Percentiles rank a stretch among this genome's conserved stretches.
Evolutionary conservation across 37 sponge, comb jelly and placozoan species (phyloP).

Genomic region (Petrosia ficiformis): DNA sequence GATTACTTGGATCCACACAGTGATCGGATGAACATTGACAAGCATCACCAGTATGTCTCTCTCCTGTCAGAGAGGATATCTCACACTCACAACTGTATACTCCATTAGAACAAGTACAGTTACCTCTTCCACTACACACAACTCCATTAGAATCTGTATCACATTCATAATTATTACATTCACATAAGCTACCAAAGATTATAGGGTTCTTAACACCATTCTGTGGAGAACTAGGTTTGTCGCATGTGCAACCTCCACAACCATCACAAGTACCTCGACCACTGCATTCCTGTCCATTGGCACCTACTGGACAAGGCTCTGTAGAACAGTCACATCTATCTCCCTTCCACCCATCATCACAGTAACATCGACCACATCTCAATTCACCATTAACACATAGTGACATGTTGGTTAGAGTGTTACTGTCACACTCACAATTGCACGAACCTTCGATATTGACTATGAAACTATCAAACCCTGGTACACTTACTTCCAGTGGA

Average conservation of each 20-base stretch:
- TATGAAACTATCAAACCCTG: conserved; percentile 15
- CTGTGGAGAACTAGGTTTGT: neutral
- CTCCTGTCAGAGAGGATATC: neutral
- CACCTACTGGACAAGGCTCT: neutral
- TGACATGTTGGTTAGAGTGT: neutral
- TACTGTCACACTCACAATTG: conserved; percentile 7
- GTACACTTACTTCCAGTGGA: neutral
- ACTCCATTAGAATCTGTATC: neutral
- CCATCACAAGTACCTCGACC: neutral
- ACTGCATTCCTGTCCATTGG: neutral
- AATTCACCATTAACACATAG: conserved; percentile 4
- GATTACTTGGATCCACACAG: neutral
- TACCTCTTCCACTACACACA: neutral
- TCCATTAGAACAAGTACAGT: conserved; percentile 10
- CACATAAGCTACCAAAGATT: neutral
- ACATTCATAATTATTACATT: conserved; percentile 6
- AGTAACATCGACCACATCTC: conserved; percentile 35
- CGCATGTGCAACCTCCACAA: neutral
- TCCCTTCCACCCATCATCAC: conserved; percentile 21
- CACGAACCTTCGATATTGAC: conserved; percentile 5
- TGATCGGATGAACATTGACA: neutral
- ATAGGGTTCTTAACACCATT: neutral
- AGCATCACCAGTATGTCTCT: neutral
- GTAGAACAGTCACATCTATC: neutral
- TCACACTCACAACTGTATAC: neutral